phyloP scores from a whole-genome alignment of 2,113 vertebrate genomes.

The Glaucidium brasilianum region DNA sequence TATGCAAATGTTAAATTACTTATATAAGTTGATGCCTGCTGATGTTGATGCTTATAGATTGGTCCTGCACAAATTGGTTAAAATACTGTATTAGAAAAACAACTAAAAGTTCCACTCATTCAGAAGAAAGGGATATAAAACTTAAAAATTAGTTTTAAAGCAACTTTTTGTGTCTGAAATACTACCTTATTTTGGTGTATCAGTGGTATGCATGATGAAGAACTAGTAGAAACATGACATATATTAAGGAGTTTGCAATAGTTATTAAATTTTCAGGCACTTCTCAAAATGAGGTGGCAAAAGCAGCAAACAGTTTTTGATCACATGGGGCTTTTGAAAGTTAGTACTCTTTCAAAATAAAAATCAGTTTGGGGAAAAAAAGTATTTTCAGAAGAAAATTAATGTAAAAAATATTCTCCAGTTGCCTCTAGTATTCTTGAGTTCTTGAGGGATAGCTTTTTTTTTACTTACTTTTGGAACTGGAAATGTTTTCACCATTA shows the following conservation, averaged over 20 bases:
- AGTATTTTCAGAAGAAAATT: neutral
- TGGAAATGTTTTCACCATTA: neutral
- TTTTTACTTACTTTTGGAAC: neutral
- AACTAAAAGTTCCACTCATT: neutral
- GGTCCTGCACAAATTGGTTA: neutral
- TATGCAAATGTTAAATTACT: neutral
- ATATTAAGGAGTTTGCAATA: neutral
- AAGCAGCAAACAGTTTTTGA: neutral
- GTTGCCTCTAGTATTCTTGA: neutral
- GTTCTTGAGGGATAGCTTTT: neutral
- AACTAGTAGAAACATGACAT: neutral
- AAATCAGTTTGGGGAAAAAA: neutral
- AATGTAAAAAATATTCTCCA: neutral
- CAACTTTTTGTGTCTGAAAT: neutral
- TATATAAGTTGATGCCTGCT: neutral
- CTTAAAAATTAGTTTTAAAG: neutral
- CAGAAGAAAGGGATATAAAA: neutral
- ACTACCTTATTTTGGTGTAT: neutral
- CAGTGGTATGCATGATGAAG: neutral
- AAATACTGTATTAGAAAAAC: neutral
- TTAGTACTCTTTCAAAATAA: neutral
- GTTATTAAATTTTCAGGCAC: neutral
- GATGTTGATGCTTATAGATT: neutral
- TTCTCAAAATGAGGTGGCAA: neutral
- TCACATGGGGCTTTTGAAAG: neutral